A percentile compares a stretch with the other conserved stretches of the same genome.
Conservation (phyloP, 2,113 vertebrate genomes). For the Neodon shergylaensis region DNA sequence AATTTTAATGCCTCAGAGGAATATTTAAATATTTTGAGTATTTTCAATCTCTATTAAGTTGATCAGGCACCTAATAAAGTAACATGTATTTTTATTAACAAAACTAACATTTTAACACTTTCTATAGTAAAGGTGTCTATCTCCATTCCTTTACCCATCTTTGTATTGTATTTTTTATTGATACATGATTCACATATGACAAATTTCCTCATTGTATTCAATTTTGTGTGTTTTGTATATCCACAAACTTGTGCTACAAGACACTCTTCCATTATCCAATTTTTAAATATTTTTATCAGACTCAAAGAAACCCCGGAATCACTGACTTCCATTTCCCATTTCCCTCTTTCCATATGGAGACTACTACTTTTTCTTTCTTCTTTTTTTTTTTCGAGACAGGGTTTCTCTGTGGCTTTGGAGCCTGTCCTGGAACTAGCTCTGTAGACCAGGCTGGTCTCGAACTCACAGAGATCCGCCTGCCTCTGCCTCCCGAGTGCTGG, state of each 20-base stretch:
- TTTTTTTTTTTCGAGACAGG: too few relatives aligned
- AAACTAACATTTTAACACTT: background rate
- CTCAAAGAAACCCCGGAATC: background rate
- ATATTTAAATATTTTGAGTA: background rate
- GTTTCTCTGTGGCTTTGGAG: too few relatives aligned
- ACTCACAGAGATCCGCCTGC: too few relatives aligned
- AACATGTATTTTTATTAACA: background rate
- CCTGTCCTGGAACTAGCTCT: too few relatives aligned
- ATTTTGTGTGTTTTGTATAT: background rate
- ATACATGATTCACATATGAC: background rate
- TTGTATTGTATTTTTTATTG: background rate
- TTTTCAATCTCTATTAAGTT: background rate
- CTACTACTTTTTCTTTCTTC: background rate
- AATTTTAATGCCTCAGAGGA: background rate
- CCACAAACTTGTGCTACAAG: background rate
- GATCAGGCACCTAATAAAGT: constrained; percentile 2
- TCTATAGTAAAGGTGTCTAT: background rate
- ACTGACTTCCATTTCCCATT: background rate
- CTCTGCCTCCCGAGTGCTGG: too few relatives aligned
- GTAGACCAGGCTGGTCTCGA: too few relatives aligned
- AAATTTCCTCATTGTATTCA: background rate
- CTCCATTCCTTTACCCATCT: background rate
- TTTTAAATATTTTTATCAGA: background rate
- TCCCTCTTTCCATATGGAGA: background rate
- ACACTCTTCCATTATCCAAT: background rate